Percentiles rank a stretch among this genome's conserved stretches.
These are phyloP conservation scores for Harpagus bidentatus DNA, from an alignment of 2,113 vertebrate genomes.

Conservation along the genomic window DNA sequence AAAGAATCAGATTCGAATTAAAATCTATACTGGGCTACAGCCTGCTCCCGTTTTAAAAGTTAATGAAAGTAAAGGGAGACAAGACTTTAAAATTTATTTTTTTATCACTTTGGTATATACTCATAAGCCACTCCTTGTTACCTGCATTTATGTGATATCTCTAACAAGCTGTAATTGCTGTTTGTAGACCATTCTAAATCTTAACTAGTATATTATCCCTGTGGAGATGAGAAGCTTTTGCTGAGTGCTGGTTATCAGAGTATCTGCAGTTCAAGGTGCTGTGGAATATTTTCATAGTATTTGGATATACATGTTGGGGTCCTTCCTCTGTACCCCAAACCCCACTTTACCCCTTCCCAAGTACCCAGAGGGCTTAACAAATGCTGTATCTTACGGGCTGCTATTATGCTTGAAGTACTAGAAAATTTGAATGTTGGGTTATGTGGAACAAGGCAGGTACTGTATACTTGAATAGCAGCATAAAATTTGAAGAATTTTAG, in stretches of 20 bases:
- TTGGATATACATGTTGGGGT: neutral
- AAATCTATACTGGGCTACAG: neutral
- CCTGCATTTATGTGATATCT: neutral
- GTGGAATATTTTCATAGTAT: neutral
- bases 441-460: neutral
- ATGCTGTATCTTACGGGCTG: neutral
- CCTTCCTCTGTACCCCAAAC: neutral
- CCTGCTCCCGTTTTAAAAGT: neutral
- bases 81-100: neutral
- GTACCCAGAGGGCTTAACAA: neutral
- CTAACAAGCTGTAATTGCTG: neutral
- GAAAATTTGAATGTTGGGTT: neutral
- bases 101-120: neutral
- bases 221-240: neutral
- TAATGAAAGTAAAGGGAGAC: neutral
- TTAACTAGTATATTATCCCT: neutral
- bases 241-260: neutral
- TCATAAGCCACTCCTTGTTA: neutral
- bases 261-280: neutral
- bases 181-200: neutral
- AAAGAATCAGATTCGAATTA: neutral
- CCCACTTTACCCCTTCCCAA: neutral
- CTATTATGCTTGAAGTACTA: neutral
- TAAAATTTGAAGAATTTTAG: neutral
- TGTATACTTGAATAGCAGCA: neutral